Percentiles rank a stretch among this genome's conserved stretches.
Conservation (phyloP, 2,113 vertebrate species). For the Anas platyrhynchos region DNA sequence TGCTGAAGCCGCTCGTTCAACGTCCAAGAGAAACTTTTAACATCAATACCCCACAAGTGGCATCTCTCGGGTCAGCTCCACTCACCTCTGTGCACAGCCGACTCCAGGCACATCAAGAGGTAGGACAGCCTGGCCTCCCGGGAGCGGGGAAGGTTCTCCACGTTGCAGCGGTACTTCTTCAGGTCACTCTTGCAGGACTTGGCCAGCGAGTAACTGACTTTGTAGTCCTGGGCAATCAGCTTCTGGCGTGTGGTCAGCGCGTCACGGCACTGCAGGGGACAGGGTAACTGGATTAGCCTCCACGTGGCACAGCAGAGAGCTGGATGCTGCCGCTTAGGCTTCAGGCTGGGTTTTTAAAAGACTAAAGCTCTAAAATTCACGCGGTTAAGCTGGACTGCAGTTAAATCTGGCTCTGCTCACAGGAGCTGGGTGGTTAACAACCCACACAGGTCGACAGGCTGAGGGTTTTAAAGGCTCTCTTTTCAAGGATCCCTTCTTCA, state of each 20-base stretch:
- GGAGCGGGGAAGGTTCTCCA: slow-evolving; percentile 92
- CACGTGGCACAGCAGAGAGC: accelerated
- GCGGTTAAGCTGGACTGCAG: neutral
- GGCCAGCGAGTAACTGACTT: slow-evolving; percentile 94
- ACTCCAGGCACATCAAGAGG: slow-evolving; percentile 93
- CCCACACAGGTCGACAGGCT: neutral
- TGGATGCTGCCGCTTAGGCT: neutral
- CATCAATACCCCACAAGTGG: neutral
- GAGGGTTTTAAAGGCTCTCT: neutral
- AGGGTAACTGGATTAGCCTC: neutral
- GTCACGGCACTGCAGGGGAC: slow-evolving; percentile 87
- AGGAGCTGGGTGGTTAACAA: neutral
- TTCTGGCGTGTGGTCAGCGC: slow-evolving; percentile 95
- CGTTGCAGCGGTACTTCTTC: slow-evolving; percentile 93
- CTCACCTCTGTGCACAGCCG: slow-evolving; percentile 92
- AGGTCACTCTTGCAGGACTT: slow-evolving; percentile 95
- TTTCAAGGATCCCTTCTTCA: neutral
- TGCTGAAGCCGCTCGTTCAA: neutral
- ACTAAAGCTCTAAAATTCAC: neutral
- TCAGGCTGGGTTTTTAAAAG: neutral
- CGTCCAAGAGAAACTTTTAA: neutral
- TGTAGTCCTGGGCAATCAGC: slow-evolving; percentile 96
- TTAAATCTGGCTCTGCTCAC: neutral
- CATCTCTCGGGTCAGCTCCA: neutral
- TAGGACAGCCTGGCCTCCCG: slow-evolving; percentile 96